phyloP scores from a whole-genome alignment of 2,113 vertebrate species.

The Dasypus novemcinctus region DNA sequence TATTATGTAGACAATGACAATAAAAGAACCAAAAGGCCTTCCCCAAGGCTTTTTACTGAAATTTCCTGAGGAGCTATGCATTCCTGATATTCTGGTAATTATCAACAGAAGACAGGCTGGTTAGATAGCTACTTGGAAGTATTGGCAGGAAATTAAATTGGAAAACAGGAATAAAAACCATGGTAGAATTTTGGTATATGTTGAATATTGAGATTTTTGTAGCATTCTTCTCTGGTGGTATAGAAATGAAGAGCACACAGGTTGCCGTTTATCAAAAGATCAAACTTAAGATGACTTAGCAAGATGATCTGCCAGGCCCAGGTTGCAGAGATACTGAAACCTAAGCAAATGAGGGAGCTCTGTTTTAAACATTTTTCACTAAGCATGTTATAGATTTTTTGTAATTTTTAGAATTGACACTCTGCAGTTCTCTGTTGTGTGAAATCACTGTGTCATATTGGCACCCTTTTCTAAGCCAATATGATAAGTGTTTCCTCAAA shows the following conservation, averaged over 20 bases:
- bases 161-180: conserved; percentile 45
- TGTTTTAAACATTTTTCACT: neutral
- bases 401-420: conserved; percentile 21
- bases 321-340: neutral
- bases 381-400: neutral
- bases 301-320: neutral
- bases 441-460: neutral
- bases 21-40: neutral
- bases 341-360: conserved; percentile 4
- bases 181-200: conserved; percentile 19
- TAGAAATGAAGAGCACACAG: neutral
- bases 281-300: conserved; percentile 40
- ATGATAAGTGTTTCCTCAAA: conserved; percentile 16
- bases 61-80: conserved; percentile 11
- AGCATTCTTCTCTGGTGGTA: neutral
- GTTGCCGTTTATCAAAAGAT: conserved; percentile 53
- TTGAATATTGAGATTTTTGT: conserved; percentile 57
- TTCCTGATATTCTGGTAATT: conserved; percentile 46
- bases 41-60: neutral
- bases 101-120: conserved; percentile 13
- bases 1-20: neutral
- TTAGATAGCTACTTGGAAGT: conserved; percentile 56
- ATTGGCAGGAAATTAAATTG: conserved; percentile 72
- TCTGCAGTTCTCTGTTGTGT: neutral
- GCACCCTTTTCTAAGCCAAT: neutral